Base-by-base conservation (phyloP, 2,888 invertebrate species). In the Microctonus brassicae region DNA sequence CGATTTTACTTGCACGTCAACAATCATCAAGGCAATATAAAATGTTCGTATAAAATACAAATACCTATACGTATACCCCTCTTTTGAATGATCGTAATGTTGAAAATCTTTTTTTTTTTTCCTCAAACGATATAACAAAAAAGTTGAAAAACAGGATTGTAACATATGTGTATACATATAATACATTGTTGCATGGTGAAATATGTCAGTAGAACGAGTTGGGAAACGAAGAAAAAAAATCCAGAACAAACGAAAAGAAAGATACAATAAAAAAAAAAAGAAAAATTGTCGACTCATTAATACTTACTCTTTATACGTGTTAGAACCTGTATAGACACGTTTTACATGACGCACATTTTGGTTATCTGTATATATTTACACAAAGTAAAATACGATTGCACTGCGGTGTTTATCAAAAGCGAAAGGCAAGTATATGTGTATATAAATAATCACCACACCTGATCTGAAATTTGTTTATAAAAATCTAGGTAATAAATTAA, bases 271-370 rank as follows among this genome's bases (percentile, higher is more conserved):
- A 47, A 47, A 17, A 2, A 11, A 53, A 26, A 17, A 2, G 10
- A 53, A 26, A 26, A 55, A 24, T 26, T 55, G 55, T 26, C 55
- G 26, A 55, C 24, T 55, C 55, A 55, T n/a, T n/a, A n/a, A n/a
- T n/a, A n/a, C n/a, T 55, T 66, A 33, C 53, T 55, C 34, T 47
- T 52, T 3, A 47, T 3, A 47, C n/a, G n/a, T 47, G 47, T 47
- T 47, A 47, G 17, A 17, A n/a, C 47, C 17, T 36, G 10, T 36
- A 36, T 36, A 36, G 3, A 36, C 10, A 36, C 47, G 17, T 26
- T 24, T 20, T 36, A 65, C 39, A 10, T 55, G 65, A 66, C 65
- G 65, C 55, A 66, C 65, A 55, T 55, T 57, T 66, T 34, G 24
- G 13, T 11, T 55, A n/a, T 9, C 13, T 26, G 24, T 17, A 17